Percentiles rank a stretch among this genome's conserved stretches.
Evolutionary conservation across 1,140 invertebrate species (phyloP).

Genomic region (Drosophila melanogaster): Release_6_plus_ISO1_MT NT_037436.4:10119501-10120000

Average conservation of each 20-base stretch:
- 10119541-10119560: conserved; percentile 79
- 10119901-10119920: background rate
- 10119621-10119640: conserved; percentile 53
- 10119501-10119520: conserved; percentile 81
- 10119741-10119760: conserved; percentile 13
- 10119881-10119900: conserved; percentile 17
- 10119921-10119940: conserved; percentile 16
- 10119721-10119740: conserved; percentile 4
- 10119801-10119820: conserved; percentile 12
- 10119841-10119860: conserved; percentile 1
- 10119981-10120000: too few relatives aligned
- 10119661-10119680: conserved; percentile 77
- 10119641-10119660: conserved; percentile 74
- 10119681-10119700: conserved; percentile 73
- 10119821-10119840: background rate
- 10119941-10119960: conserved; percentile 5
- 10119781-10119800: conserved; percentile 10
- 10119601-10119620: conserved; percentile 16
- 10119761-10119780: conserved; percentile 18
- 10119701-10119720: conserved; percentile 5
- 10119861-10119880: conserved; percentile 11
- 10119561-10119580: conserved; percentile 53
- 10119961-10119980: conserved; percentile 1
- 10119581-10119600: conserved; percentile 19
- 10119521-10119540: conserved; percentile 80